Conservation (phyloP, 2,888 invertebrate genomes). For the Trichopria drosophilae region DNA sequence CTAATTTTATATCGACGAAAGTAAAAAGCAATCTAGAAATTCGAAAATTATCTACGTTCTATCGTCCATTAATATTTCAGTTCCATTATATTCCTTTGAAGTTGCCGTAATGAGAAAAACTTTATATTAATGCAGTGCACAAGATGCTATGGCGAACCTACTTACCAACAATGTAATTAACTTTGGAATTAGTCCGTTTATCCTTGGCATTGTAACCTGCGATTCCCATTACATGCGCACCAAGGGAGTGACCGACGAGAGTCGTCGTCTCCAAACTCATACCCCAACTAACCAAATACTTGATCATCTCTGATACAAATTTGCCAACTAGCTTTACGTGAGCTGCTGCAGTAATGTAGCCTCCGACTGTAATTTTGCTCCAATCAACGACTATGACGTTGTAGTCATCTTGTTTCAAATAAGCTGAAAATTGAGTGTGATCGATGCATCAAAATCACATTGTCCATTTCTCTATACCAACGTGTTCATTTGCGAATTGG, state of each 20-base stretch:
- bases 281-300: conserved; percentile 42
- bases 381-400: conserved; percentile 51
- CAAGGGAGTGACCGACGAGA: conserved; percentile 50
- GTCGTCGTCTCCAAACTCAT: conserved; percentile 37
- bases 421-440: too few relatives aligned
- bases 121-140: background rate
- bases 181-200: conserved; percentile 11
- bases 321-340: conserved; percentile 40
- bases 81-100: too few relatives aligned
- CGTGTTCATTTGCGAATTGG: too few relatives aligned
- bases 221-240: conserved; percentile 49
- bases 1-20: too few relatives aligned
- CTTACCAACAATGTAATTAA: conserved; percentile 46
- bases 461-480: too few relatives aligned
- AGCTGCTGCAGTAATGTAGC: conserved; percentile 38
- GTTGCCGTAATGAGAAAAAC: background rate
- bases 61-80: too few relatives aligned
- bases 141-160: too few relatives aligned
- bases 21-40: background rate
- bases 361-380: conserved; percentile 36
- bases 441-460: too few relatives aligned
- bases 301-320: conserved; percentile 42
- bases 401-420: conserved; percentile 40
- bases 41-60: background rate
- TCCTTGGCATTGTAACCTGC: conserved; percentile 39